Evolutionary conservation across 2,113 vertebrate genomes (phyloP).

Genomic region (Theristicus caerulescens): DNA sequence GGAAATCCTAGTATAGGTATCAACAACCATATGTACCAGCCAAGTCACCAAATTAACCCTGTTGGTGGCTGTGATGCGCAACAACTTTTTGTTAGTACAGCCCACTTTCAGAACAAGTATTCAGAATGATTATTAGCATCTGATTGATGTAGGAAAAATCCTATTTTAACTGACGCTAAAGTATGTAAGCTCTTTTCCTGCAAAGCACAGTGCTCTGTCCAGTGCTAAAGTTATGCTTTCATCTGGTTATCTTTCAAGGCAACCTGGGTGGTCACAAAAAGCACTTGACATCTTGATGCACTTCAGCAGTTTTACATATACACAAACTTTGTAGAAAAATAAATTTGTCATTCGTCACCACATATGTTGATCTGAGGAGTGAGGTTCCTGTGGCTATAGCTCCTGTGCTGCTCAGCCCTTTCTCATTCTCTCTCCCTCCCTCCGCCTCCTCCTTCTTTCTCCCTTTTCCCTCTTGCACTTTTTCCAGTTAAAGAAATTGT

Average conservation of each 20-base stretch:
- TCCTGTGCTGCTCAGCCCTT: slow-evolving; percentile 75
- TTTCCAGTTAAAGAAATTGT: slow-evolving; percentile 1
- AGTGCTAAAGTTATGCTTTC: slow-evolving; percentile 90
- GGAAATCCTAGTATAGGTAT: not conserved
- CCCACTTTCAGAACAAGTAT: slow-evolving; percentile 51
- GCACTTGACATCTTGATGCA: slow-evolving; percentile 99
- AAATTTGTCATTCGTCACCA: slow-evolving; percentile 99
- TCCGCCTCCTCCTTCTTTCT: not conserved
- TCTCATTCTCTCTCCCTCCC: slow-evolving; percentile 28
- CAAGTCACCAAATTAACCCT: not conserved
- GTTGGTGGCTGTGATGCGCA: not conserved
- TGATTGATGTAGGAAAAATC: slow-evolving; percentile 58
- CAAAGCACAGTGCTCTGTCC: slow-evolving; percentile 67
- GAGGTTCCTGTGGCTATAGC: slow-evolving; percentile 72
- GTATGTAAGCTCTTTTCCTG: slow-evolving; percentile 41
- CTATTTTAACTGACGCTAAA: not conserved
- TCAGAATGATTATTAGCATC: slow-evolving; percentile 64
- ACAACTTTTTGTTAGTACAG: slow-evolving; percentile 10
- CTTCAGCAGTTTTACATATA: slow-evolving; percentile 99
- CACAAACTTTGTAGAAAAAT: slow-evolving; percentile 99
- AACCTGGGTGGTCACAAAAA: slow-evolving; percentile 99
- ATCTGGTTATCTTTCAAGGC: slow-evolving; percentile 99
- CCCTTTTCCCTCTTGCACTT: slow-evolving; percentile 13
- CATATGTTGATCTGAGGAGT: slow-evolving; percentile 93
- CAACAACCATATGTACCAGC: not conserved